Conservation (phyloP, 1,140 invertebrate species). For the Drosophila trapezifrons region DNA sequence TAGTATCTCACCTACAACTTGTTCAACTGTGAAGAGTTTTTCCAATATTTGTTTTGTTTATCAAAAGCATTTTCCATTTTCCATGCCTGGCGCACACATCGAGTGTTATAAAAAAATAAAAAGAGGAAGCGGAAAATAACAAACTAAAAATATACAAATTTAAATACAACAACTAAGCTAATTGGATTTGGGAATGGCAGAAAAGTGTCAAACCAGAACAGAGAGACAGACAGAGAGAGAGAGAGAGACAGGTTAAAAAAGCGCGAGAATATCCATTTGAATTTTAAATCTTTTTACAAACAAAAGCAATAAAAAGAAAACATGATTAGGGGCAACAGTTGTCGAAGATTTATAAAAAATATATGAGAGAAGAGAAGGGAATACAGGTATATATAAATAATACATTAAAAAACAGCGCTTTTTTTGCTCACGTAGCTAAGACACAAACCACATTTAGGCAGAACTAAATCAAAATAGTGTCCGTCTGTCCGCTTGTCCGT, state of each 20-base stretch:
- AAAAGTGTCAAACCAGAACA: constrained; percentile 10
- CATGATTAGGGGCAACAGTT: constrained; percentile 28
- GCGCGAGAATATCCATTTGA: neutral
- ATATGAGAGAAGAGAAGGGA: neutral
- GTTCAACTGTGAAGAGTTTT: constrained; percentile 33
- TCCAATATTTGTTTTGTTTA: constrained; percentile 56
- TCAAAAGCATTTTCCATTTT: constrained; percentile 42
- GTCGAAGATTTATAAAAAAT: constrained; percentile 12
- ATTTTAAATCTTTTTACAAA: neutral
- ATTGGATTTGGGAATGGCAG: constrained; percentile 56
- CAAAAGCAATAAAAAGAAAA: no score
- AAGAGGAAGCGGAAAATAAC: constrained; percentile 35
- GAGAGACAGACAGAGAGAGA: neutral
- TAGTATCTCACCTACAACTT: constrained; percentile 40
- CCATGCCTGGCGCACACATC: constrained; percentile 40
- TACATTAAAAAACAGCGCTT: constrained; percentile 9
- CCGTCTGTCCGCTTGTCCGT: neutral
- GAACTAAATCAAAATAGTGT: neutral
- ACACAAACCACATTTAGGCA: constrained; percentile 11
- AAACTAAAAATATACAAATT: constrained; percentile 67
- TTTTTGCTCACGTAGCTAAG: constrained; percentile 10
- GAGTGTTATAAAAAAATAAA: constrained; percentile 22
- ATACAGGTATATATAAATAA: neutral
- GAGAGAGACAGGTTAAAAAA: constrained; percentile 6
- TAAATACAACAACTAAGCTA: constrained; percentile 57